Conservation (phyloP, 2,113 vertebrate genomes). For the Pionites leucogaster region DNA sequence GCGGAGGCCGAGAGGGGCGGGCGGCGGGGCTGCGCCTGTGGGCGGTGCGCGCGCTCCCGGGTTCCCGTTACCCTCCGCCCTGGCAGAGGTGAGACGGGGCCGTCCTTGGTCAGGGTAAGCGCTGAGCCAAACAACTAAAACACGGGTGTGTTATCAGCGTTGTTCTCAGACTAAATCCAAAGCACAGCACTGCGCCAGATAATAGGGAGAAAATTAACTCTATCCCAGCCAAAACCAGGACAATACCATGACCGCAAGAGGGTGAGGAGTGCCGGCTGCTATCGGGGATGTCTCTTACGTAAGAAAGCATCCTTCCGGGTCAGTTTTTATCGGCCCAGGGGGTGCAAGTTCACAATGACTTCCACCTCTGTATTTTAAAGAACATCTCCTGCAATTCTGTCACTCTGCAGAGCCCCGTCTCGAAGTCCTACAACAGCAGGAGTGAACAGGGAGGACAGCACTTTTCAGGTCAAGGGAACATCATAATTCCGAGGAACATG, state of each 20-base stretch:
- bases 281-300: accelerated
- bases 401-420: neutral
- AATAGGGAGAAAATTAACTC: neutral
- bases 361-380: neutral
- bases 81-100: neutral
- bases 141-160: neutral
- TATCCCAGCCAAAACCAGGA: neutral
- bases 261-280: neutral
- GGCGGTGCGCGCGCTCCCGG: too few species aligned
- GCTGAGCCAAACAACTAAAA: neutral
- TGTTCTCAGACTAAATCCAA: neutral
- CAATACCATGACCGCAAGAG: neutral
- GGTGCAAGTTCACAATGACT: neutral
- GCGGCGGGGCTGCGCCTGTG: accelerated
- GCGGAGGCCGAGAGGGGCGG: accelerated
- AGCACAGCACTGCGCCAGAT: neutral
- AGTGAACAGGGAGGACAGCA: accelerated
- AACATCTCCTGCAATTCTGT: neutral
- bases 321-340: neutral
- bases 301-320: neutral
- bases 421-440: accelerated
- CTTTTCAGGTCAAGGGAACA: neutral
- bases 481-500: accelerated
- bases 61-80: accelerated
- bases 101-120: too few species aligned